Evolutionary conservation across 2,888 invertebrate species (phyloP), one percentile per base, ranked within the genome.

Genomic region (Oscheius sp.): DNA sequence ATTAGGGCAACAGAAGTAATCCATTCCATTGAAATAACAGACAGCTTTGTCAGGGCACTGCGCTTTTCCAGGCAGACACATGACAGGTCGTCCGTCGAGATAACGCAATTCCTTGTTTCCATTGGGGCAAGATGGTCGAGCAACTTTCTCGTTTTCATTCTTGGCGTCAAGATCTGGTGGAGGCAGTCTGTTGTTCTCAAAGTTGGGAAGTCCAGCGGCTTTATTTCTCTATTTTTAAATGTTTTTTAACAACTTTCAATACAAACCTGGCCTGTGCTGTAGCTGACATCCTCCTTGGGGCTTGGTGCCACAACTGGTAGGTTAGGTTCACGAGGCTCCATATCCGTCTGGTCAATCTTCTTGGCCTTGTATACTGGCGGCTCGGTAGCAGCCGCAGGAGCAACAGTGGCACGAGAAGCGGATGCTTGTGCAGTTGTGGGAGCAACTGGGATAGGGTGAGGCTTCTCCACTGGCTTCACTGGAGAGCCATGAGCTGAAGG

Each of bases 11-110:
- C 88, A 88, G 81, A 85, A 86, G 83, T 81, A 88, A 76, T 88
- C 86, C 71, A 88, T 70, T 61, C 88, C 88, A 77, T 88, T 88
- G 86, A 88, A 88, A 75, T 84, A 87, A 78, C 88, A 88, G 16
- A 84, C 85, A 2, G 86, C 83, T 58, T 81, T 78, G 45, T 83
- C 81, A 46, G 88, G 88, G 46, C 88, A 88, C 66, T 88, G 78
- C 46, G 87, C 82, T 76, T 84, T 82, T 69, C 88, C 88, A 52
- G 88, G 88, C 21, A 88, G 76, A 56, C 88, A 88, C 85, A 86
- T 82, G 5, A 88, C 85, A 41, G 87, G 84, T 7, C 84, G 73
- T 35, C 84, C 83, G 45, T 78, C 78, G 16, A 75, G 63, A 68
- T 83, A 81, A 12, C 73, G 41, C 35, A 83, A 72, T 43, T 85